These are phyloP conservation scores for Pogonus chalceus DNA, from an alignment of 1,140 invertebrate genomes.

Conservation along the genomic window DNA sequence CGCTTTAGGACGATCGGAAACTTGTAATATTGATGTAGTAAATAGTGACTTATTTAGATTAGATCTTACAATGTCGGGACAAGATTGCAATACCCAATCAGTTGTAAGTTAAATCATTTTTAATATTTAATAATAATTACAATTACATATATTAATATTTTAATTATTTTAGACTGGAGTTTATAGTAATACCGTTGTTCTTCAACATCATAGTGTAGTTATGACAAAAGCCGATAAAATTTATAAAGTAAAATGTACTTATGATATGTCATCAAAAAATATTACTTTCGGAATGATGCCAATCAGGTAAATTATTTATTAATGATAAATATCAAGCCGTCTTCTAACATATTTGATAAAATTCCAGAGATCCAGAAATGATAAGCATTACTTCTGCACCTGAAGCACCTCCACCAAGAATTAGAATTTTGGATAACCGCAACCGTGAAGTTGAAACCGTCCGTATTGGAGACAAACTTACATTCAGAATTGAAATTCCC, in stretches of 20 bases:
- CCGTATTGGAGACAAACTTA: slow-evolving; percentile 86
- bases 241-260: slow-evolving; percentile 93
- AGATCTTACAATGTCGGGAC: slow-evolving; percentile 84
- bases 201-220: slow-evolving; percentile 91
- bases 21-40: slow-evolving; percentile 87
- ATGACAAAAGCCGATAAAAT: slow-evolving; percentile 96
- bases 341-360: slow-evolving; percentile 10
- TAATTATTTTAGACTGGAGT: slow-evolving; percentile 65
- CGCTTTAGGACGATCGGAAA: slow-evolving; percentile 83
- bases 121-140: neutral
- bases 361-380: slow-evolving; percentile 76
- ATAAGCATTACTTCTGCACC: slow-evolving; percentile 91
- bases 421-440: slow-evolving; percentile 76
- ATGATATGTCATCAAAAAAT: slow-evolving; percentile 93
- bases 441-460: slow-evolving; percentile 86
- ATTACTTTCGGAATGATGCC: slow-evolving; percentile 97
- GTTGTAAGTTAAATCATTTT: slow-evolving; percentile 52
- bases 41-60: slow-evolving; percentile 86
- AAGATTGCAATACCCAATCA: slow-evolving; percentile 88
- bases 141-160: neutral
- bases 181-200: slow-evolving; percentile 88
- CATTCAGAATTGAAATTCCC: slow-evolving; percentile 91
- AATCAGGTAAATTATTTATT: slow-evolving; percentile 52
- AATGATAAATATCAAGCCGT: neutral
- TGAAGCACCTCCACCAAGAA: slow-evolving; percentile 86